phyloP scores from a whole-genome alignment of 2,797 vertebrate species.

The Sparus aurata region DNA sequence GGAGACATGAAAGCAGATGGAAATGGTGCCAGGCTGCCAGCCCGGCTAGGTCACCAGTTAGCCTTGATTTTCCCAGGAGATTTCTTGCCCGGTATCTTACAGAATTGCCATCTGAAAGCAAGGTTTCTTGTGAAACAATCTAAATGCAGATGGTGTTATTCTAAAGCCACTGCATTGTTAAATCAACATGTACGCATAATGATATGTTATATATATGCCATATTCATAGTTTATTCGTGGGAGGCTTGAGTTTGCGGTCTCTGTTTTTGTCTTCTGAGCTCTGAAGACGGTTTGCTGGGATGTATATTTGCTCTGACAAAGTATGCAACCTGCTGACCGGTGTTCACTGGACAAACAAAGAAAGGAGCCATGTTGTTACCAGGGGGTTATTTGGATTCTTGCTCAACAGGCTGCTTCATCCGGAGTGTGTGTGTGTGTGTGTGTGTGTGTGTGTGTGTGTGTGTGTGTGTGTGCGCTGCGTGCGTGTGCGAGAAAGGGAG shows the following conservation, averaged over 20 bases:
- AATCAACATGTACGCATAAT: no score
- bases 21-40: no score
- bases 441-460: conserved; percentile 24
- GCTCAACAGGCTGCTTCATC: conserved; percentile 66
- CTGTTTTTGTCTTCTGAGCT: neutral
- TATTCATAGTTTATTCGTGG: neutral
- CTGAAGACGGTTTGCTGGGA: conserved; percentile 22
- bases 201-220: no score
- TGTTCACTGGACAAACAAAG: conserved; percentile 59
- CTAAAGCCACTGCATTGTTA: no score
- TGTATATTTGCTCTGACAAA: conserved; percentile 38
- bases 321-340: conserved; percentile 51
- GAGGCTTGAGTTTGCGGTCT: conserved; percentile 1
- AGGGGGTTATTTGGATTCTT: conserved; percentile 63
- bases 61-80: no score
- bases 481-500: conserved; percentile 41
- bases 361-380: conserved; percentile 56
- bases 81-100: no score
- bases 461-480: conserved; percentile 34
- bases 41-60: no score
- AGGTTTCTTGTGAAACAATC: no score
- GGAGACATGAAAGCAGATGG: no score
- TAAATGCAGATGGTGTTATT: no score
- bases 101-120: no score
- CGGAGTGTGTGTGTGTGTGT: conserved; percentile 19